Evolutionary conservation across 2,888 invertebrate genomes (phyloP).

Genomic region (Callosobruchus maculatus): DNA sequence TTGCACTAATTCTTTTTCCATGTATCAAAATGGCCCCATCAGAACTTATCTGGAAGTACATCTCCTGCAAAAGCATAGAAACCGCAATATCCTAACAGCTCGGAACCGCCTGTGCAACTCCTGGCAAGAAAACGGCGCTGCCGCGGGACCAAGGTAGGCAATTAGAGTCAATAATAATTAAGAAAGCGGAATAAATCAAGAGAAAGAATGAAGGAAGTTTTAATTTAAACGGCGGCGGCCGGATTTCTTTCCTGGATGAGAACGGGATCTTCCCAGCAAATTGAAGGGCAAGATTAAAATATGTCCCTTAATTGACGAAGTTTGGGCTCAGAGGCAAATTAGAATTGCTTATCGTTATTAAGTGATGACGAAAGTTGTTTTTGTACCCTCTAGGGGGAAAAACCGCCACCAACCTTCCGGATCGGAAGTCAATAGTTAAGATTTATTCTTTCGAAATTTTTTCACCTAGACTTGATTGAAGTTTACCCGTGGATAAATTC

Average conservation of each 20-base stretch:
- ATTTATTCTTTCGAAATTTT: neutral
- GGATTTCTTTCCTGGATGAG: neutral
- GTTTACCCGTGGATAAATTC: neutral
- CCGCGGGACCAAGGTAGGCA: slow-evolving; percentile 42
- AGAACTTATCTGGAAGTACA: too few species aligned
- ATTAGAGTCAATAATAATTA: slow-evolving; percentile 50
- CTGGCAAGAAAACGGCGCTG: neutral
- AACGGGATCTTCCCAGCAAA: slow-evolving; percentile 16
- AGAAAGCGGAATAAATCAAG: slow-evolving; percentile 45
- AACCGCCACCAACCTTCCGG: neutral
- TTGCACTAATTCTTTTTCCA: too few species aligned
- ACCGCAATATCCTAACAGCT: neutral
- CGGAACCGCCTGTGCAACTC: neutral
- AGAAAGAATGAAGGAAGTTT: slow-evolving; percentile 44
- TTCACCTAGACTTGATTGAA: neutral
- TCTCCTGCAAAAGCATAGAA: neutral
- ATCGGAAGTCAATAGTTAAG: neutral
- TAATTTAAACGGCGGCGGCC: slow-evolving; percentile 37
- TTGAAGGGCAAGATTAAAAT: slow-evolving; percentile 29
- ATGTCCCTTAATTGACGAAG: slow-evolving; percentile 23
- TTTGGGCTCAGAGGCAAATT: neutral
- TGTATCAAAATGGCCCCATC: too few species aligned
- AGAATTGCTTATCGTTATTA: neutral
- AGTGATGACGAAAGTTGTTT: neutral
- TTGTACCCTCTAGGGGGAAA: neutral